Evolutionary conservation across 2,888 invertebrate genomes (phyloP).

Genomic region (Panopea generosa): DNA sequence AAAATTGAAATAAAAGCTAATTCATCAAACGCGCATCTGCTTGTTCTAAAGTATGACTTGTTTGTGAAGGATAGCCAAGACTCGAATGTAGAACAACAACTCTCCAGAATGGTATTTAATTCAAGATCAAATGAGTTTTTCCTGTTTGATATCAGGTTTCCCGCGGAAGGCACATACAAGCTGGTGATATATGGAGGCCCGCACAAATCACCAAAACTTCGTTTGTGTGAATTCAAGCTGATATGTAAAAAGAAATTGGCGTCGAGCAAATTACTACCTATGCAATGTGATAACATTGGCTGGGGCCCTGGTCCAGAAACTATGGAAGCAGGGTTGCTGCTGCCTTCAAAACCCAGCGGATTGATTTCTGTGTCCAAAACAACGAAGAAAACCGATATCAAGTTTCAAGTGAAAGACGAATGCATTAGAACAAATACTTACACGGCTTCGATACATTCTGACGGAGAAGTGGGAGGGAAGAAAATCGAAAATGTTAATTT

Average conservation of each 20-base stretch:
- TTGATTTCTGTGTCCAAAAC: slow-evolving; percentile 34
- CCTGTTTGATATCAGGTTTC: slow-evolving; percentile 58
- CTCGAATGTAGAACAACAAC: not conserved
- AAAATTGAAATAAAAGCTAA: slow-evolving; percentile 52
- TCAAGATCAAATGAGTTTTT: slow-evolving; percentile 54
- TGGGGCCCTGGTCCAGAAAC: slow-evolving; percentile 63
- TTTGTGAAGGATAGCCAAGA: slow-evolving; percentile 36
- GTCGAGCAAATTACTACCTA: slow-evolving; percentile 38
- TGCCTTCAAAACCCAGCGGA: slow-evolving; percentile 61
- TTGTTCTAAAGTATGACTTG: slow-evolving; percentile 58
- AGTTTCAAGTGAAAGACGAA: slow-evolving; percentile 42
- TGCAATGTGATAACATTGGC: slow-evolving; percentile 51
- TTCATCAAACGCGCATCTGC: slow-evolving; percentile 47
- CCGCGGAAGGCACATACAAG: slow-evolving; percentile 51
- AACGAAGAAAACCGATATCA: slow-evolving; percentile 32
- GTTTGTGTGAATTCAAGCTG: slow-evolving; percentile 59
- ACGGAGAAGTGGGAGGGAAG: slow-evolving; percentile 16
- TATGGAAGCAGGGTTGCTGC: slow-evolving; percentile 48
- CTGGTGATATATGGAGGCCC: slow-evolving; percentile 61
- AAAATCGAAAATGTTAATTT: slow-evolving; percentile 11
- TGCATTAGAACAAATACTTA: slow-evolving; percentile 12
- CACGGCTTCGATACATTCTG: slow-evolving; percentile 25
- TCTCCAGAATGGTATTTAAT: slow-evolving; percentile 55
- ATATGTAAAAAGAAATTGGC: slow-evolving; percentile 35
- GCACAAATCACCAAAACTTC: slow-evolving; percentile 40